Evolutionary conservation across 2,113 vertebrate species (phyloP).

Genomic region (Onychostoma macrolepis): DNA sequence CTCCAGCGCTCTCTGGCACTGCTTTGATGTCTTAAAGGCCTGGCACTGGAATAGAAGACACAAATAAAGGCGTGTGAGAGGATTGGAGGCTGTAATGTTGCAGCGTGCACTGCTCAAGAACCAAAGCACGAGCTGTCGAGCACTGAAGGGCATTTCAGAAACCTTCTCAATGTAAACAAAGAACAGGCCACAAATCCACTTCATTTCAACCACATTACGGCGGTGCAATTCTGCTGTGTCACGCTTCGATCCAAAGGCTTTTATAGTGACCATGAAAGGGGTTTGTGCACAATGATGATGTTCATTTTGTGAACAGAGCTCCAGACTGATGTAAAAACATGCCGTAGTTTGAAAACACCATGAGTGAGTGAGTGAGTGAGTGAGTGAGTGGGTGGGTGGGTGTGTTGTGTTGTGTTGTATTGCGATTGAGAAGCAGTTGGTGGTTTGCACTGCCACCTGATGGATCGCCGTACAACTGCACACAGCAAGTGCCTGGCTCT

Average conservation of each 20-base stretch:
- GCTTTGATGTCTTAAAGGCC: slow-evolving; percentile 19
- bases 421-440: neutral
- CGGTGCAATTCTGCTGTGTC: neutral
- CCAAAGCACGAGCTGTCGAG: neutral
- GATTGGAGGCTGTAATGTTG: slow-evolving; percentile 17
- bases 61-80: slow-evolving; percentile 1
- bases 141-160: slow-evolving; percentile 10
- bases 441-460: slow-evolving; percentile 27
- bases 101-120: neutral
- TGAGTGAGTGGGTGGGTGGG: slow-evolving; percentile 20
- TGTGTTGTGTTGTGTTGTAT: slow-evolving; percentile 37
- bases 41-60: slow-evolving; percentile 16
- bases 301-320: slow-evolving; percentile 6
- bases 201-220: neutral
- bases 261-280: neutral
- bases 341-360: neutral
- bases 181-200: slow-evolving; percentile 9
- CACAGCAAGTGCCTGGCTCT: neutral
- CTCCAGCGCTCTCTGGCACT: slow-evolving; percentile 20
- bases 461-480: neutral
- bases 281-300: neutral
- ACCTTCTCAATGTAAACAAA: slow-evolving; percentile 20
- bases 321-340: neutral
- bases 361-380: too few species aligned
- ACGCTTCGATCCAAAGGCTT: neutral